Conservation (phyloP, 2,888 invertebrate genomes). For the Agonopterix subpropinquella region DNA sequence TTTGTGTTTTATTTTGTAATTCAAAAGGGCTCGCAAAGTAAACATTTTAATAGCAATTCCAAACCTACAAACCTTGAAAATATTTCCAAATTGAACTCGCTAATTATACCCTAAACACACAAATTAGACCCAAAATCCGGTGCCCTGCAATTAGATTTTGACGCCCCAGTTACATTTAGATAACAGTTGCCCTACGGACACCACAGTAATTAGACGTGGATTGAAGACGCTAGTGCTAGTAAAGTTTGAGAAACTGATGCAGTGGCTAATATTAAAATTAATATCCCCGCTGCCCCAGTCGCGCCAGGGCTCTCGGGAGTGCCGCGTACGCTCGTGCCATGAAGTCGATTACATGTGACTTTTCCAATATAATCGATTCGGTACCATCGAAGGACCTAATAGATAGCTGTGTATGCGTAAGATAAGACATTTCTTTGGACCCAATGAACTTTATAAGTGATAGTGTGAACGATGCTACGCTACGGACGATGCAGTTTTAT, state of each 20-base stretch:
- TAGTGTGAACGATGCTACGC: conserved; percentile 16
- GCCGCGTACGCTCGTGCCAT: conserved; percentile 45
- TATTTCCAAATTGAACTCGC: conserved; percentile 26
- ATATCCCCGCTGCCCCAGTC: conserved; percentile 69
- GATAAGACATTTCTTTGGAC: conserved; percentile 43
- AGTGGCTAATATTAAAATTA: conserved; percentile 71
- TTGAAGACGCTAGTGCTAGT: neutral
- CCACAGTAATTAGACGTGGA: conserved; percentile 16
- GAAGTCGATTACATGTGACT: conserved; percentile 46
- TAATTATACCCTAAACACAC: conserved; percentile 33
- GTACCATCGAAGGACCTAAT: conserved; percentile 43
- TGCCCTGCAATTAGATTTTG: conserved; percentile 22
- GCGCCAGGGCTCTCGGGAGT: conserved; percentile 55
- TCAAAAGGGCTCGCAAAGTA: conserved; percentile 14
- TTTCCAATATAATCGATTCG: conserved; percentile 33
- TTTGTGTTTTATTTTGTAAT: conserved; percentile 6
- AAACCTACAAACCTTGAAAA: conserved; percentile 29
- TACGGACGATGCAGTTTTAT: conserved; percentile 20
- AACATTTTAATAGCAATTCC: conserved; percentile 16
- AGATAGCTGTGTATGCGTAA: conserved; percentile 61
- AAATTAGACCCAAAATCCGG: conserved; percentile 31
- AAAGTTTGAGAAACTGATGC: conserved; percentile 54
- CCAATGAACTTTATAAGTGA: conserved; percentile 27
- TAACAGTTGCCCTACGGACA: conserved; percentile 19
- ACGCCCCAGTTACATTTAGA: conserved; percentile 15